A percentile compares a stretch with the other conserved stretches of the same genome.
Conservation (phyloP, 2,888 invertebrate genomes). For the Ditula angustiorana region DNA sequence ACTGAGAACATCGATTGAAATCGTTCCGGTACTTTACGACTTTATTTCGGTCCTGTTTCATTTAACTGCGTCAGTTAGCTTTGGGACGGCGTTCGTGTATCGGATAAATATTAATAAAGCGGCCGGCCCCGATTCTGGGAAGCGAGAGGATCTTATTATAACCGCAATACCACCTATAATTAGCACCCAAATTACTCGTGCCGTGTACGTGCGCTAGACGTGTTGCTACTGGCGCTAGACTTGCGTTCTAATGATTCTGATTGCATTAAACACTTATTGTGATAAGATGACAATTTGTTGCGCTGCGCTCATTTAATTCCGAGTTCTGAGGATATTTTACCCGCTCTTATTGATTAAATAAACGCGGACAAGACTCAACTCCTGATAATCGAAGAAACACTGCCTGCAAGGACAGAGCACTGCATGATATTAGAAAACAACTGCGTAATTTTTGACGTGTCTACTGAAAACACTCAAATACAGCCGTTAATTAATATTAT, state of each 20-base stretch:
- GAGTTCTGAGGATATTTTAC: no score
- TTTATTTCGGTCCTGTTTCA: conserved; percentile 84
- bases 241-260: background rate
- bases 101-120: conserved; percentile 86
- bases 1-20: conserved; percentile 80
- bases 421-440: no score
- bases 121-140: conserved; percentile 84
- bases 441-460: no score
- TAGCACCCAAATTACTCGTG: conserved; percentile 82
- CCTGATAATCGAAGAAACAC: no score
- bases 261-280: background rate
- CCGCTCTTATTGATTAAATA: no score
- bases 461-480: no score
- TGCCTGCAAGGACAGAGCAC: no score
- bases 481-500: no score
- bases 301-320: no score
- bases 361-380: no score
- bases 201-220: conserved; percentile 76
- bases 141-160: conserved; percentile 85
- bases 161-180: conserved; percentile 86
- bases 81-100: conserved; percentile 75
- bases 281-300: no score
- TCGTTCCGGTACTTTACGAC: conserved; percentile 83
- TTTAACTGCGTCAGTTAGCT: conserved; percentile 84
- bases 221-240: background rate